A percentile compares a stretch with the other conserved stretches of the same genome.
These are phyloP conservation scores for Gouania willdenowi DNA, from an alignment of 2,797 vertebrate genomes.

Conservation along the genomic window DNA sequence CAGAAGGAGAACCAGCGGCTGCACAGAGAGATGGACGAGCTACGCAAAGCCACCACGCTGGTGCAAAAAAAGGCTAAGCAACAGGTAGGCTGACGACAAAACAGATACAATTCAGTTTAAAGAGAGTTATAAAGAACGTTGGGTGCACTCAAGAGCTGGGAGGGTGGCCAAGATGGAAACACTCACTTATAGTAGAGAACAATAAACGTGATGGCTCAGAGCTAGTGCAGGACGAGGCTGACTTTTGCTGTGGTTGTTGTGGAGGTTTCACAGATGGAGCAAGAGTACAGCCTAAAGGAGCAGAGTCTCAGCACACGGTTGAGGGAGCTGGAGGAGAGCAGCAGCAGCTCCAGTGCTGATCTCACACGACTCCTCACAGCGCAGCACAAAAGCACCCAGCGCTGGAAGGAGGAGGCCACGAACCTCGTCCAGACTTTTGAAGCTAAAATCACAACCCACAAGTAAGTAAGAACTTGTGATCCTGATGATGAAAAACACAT, in stretches of 20 bases:
- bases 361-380: conserved; percentile 81
- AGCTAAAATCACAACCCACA: conserved; percentile 76
- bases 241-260: too few species aligned
- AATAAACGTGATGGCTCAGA: too few species aligned
- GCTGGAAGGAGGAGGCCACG: conserved; percentile 88
- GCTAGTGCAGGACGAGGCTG: too few species aligned
- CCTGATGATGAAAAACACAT: too few species aligned
- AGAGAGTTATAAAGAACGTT: too few species aligned
- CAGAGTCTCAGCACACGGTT: conserved; percentile 78
- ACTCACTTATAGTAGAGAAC: too few species aligned
- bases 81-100: conserved; percentile 69
- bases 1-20: conserved; percentile 87
- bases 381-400: conserved; percentile 84
- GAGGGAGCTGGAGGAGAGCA: conserved; percentile 86
- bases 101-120: too few species aligned
- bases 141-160: too few species aligned
- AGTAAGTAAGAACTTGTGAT: conserved; percentile 80
- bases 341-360: conserved; percentile 75
- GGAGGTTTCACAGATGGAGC: conserved; percentile 88
- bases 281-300: conserved; percentile 84
- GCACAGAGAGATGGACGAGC: conserved; percentile 80
- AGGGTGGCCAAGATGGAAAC: too few species aligned
- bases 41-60: conserved; percentile 77
- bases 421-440: conserved; percentile 80
- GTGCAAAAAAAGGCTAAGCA: conserved; percentile 85